Percentiles rank a stretch among this genome's conserved stretches.
Evolutionary conservation across 2,113 vertebrate genomes (phyloP).

Genomic region (Brachyhypopomus gauderio): DNA sequence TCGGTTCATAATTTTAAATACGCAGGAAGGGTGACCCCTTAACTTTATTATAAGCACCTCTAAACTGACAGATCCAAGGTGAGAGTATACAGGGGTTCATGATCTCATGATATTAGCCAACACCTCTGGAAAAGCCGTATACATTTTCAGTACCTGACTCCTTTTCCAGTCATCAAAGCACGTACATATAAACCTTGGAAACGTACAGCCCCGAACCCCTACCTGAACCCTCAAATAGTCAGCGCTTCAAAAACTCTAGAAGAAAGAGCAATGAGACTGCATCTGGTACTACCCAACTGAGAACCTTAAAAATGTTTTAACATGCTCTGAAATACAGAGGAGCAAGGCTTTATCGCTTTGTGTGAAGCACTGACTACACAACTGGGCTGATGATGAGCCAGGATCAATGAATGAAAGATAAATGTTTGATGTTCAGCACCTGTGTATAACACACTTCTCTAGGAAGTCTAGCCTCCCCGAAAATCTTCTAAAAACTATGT

Average conservation of each 20-base stretch:
- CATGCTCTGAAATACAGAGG: too few species aligned
- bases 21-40: constrained; percentile 40
- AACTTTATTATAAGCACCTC: neutral
- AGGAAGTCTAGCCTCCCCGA: neutral
- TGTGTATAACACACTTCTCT: constrained; percentile 13
- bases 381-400: constrained; percentile 60
- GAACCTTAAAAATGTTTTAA: neutral
- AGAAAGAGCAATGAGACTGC: neutral
- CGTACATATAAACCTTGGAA: constrained; percentile 18
- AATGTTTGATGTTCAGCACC: constrained; percentile 48
- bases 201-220: neutral
- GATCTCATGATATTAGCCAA: constrained; percentile 51
- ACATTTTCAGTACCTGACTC: constrained; percentile 37
- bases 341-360: constrained; percentile 17
- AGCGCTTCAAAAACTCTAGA: constrained; percentile 5
- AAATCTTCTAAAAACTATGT: neutral
- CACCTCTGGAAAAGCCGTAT: constrained; percentile 54
- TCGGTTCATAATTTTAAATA: constrained; percentile 55
- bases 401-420: constrained; percentile 56
- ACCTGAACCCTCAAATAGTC: neutral
- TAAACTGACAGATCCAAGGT: constrained; percentile 31
- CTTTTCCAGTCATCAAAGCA: constrained; percentile 38
- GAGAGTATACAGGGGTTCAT: constrained; percentile 49
- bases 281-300: neutral
- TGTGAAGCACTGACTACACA: constrained; percentile 54